These are phyloP conservation scores for Spea multiplicata DNA, from an alignment of 2,113 vertebrate species.

Conservation along the genomic window DNA sequence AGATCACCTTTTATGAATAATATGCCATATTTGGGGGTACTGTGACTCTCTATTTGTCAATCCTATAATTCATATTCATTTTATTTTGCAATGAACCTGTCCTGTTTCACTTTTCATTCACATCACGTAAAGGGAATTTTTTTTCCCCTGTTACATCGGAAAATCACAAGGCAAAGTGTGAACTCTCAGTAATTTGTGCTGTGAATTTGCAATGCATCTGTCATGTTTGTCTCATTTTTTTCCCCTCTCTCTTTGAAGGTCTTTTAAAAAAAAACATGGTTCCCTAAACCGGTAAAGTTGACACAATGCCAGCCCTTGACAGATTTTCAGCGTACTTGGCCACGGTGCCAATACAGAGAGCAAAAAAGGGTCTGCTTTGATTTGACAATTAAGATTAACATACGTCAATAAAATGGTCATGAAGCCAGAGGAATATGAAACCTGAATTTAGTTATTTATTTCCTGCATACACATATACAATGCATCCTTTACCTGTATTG, in stretches of 20 bases:
- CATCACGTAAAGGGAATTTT: conserved; percentile 10
- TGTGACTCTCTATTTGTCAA: too few species aligned
- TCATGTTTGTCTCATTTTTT: conserved; percentile 19
- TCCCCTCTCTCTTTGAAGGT: conserved; percentile 2
- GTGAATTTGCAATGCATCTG: conserved; percentile 33
- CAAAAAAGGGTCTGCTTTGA: conserved; percentile 17
- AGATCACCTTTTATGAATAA: too few species aligned
- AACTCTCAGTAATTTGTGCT: conserved; percentile 34
- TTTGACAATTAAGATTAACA: conserved; percentile 2
- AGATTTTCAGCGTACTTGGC: conserved; percentile 27
- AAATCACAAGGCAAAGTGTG: conserved; percentile 33
- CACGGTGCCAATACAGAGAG: conserved; percentile 16
- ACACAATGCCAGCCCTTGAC: conserved; percentile 18
- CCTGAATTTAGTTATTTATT: not conserved
- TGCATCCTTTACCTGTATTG: too few species aligned
- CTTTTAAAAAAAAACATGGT: not conserved
- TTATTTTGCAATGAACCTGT: not conserved
- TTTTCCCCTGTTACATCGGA: conserved; percentile 6
- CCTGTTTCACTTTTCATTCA: not conserved
- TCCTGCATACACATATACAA: not conserved
- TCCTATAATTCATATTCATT: not conserved
- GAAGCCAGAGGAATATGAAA: not conserved
- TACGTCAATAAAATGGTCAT: conserved; percentile 14
- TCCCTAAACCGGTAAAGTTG: conserved; percentile 6
- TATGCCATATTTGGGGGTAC: too few species aligned